Evolutionary conservation across 2,888 invertebrate species (phyloP).

Genomic region (Heliconius hortense): DNA sequence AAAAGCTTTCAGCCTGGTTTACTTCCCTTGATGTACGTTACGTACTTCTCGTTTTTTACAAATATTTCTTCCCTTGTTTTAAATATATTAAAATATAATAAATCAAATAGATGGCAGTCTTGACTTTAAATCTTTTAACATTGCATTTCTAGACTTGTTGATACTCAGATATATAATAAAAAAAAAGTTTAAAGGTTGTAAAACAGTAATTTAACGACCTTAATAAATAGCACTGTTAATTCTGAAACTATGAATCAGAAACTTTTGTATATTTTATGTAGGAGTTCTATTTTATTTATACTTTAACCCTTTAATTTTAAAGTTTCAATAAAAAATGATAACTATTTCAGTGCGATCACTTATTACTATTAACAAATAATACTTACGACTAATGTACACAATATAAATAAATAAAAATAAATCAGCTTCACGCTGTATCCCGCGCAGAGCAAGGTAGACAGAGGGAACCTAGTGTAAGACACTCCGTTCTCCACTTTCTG

Average conservation of each 20-base stretch:
- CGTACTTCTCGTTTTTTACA: slow-evolving; percentile 2
- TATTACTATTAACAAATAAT: background rate
- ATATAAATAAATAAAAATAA: too few species aligned
- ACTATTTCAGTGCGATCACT: background rate
- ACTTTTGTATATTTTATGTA: background rate
- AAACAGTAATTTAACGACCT: slow-evolving; percentile 14
- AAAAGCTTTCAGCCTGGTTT: slow-evolving; percentile 29
- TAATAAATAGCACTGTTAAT: slow-evolving; percentile 8
- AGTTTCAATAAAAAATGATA: background rate
- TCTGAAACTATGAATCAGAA: slow-evolving; percentile 10
- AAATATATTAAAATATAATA: background rate
- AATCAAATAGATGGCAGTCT: background rate
- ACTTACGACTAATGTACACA: background rate
- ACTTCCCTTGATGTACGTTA: slow-evolving; percentile 14
- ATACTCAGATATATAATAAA: slow-evolving; percentile 3
- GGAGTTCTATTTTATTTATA: background rate
- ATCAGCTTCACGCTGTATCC: too few species aligned
- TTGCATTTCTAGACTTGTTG: background rate
- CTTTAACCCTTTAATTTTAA: background rate
- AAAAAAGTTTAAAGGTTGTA: background rate
- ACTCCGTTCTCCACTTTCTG: too few species aligned
- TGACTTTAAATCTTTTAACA: background rate
- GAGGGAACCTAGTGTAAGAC: too few species aligned
- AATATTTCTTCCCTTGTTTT: slow-evolving; percentile 8
- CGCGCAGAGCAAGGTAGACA: too few species aligned